Evolutionary conservation across 1,140 invertebrate species (phyloP), one percentile per base, ranked within the genome.

Genomic region (Drosophila malerkotliana): DNA sequence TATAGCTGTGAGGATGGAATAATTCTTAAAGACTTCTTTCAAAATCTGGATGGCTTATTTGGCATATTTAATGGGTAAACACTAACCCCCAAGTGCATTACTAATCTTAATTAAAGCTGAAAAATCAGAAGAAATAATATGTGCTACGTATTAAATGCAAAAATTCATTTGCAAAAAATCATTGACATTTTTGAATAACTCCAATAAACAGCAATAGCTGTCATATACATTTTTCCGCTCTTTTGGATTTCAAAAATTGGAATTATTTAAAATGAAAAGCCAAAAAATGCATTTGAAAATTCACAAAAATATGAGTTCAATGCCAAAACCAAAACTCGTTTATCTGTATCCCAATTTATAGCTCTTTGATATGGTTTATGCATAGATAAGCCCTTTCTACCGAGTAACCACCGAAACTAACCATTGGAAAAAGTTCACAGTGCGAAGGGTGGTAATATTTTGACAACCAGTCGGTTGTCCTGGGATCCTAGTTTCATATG

Each of bases 341-440:
- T 59, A 69, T 32, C 44, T 28, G 52, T 12, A 49, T 49, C n/a
- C 63, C 66, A 37, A 24, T 30, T 32, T 30, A 32, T 54, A 45
- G 15, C 14, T 53, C 10, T 30, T 41, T 18, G 30, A 15, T 44
- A 26, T 32, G 52, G 47, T 28, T 53, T 52, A 61, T 52, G 59
- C 34, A 44, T 18, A 37, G 63, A 15, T 41, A 69, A 51, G 32
- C 67, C 67, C 52, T 34, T 57, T 30, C 64, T 68, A 64, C 41
- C 66, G 37, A 69, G 68, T 68, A 69, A 68, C 49, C 63, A 24
- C 66, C 48, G 24, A 69, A 69, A 69, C 68, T 69, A 69, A 48
- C 41, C 15, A 15, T 44, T 48, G 41, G 18, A 26, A 52, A 69
- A 57, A 48, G 69, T 47, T 9, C 18, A 21, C 41, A 69, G 63